These are phyloP conservation scores for Perodicticus potto DNA, from an alignment of 2,797 vertebrate genomes.

Conservation along the genomic window DNA sequence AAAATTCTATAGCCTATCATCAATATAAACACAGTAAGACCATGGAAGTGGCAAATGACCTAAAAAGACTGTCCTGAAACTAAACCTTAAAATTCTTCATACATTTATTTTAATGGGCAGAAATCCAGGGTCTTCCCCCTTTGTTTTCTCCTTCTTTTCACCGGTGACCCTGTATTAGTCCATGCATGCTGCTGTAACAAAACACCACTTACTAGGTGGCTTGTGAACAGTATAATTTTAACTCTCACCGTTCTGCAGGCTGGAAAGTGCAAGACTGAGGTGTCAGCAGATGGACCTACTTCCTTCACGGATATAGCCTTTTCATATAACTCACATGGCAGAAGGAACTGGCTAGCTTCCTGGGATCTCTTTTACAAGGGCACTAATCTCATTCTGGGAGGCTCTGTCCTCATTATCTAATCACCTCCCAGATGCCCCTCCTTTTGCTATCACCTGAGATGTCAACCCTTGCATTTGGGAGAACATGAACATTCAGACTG, in stretches of 20 bases:
- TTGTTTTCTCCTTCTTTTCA: background rate
- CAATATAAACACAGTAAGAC: background rate
- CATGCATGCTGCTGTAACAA: background rate
- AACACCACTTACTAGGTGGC: background rate
- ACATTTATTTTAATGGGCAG: background rate
- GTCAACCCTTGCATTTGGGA: background rate
- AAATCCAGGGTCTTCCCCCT: background rate
- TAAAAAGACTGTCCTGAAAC: too few relatives aligned
- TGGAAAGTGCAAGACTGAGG: background rate
- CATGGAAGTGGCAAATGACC: background rate
- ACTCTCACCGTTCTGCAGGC: background rate
- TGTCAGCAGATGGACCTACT: background rate
- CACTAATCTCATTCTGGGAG: background rate
- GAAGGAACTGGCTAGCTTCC: background rate
- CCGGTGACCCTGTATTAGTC: background rate
- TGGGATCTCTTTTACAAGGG: background rate
- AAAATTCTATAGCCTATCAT: background rate
- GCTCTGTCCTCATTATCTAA: background rate
- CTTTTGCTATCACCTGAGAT: background rate
- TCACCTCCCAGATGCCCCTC: background rate
- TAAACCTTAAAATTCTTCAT: background rate
- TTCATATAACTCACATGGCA: background rate
- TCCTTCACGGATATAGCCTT: background rate
- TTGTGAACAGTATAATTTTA: background rate
- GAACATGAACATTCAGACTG: background rate